Evolutionary conservation across 1,140 invertebrate species (phyloP), one percentile per base, ranked within the genome.

Genomic region (Sogatella furcifera): DNA sequence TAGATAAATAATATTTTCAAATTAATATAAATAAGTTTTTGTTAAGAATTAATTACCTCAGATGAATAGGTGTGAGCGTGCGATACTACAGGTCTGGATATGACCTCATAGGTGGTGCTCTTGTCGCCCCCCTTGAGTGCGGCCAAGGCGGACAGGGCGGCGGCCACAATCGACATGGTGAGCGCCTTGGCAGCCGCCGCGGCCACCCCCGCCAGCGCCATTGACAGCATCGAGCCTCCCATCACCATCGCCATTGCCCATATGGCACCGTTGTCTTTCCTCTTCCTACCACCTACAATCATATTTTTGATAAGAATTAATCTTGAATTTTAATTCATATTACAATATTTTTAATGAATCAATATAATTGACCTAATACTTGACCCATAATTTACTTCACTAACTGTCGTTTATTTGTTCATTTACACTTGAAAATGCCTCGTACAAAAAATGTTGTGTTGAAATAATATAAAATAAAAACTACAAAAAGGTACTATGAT

Each of bases 41-140:
- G 31, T 4, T 31, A 10, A 10, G 4, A 31, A 4, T 31, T 4
- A 10, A 38, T 38, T 49, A 88, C 84, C 68, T 87, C 84, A 0
- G 82, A 79, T 9, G 86, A 88, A 61, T 89, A 86, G 1, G 81
- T 81, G 64, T 88, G 85, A 0, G 81, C 78, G 49, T 83, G 82
- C 0, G 80, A 80, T 68, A 89, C 88, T 0, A 90, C 78, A 0
- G 88, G 88, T 65, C 90, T 90, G 53, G 85, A 83, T 28, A 91
- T 83, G 54, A 90, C 88, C 71, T 90, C 88, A 68, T 91, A 91
- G 0, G 87, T 89, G 1, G 87, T 88, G 22, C 84, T 85, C 14
- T 60, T 55, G 2, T 64, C 64, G 19, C 82, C 80, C n/a, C 81
- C 82, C 66, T 89, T 89, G 8, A 91, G 71, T 0, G 86, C 87